These are phyloP conservation scores for Melipona bicolor DNA, from an alignment of 2,888 invertebrate species.

Conservation along the genomic window DNA sequence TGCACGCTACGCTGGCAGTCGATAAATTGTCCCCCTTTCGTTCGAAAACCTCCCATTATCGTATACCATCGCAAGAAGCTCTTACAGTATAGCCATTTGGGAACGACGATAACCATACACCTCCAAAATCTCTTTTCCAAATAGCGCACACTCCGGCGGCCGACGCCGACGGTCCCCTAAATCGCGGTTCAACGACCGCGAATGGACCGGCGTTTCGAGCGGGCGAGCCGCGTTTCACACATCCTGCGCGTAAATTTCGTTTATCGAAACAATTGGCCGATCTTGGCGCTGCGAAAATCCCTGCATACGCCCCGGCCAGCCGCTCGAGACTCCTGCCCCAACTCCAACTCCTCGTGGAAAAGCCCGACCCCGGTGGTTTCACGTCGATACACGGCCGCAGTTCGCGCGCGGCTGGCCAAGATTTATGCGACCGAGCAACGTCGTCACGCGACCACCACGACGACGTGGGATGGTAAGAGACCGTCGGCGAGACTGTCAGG, in stretches of 20 bases:
- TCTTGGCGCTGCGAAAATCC: slow-evolving; percentile 46
- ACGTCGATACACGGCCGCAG: slow-evolving; percentile 14
- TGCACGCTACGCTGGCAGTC: background rate
- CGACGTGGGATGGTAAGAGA: slow-evolving; percentile 38
- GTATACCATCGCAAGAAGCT: background rate
- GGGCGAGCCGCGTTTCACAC: slow-evolving; percentile 6
- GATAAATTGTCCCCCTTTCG: background rate
- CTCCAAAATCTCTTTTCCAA: background rate
- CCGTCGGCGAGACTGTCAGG: slow-evolving; percentile 18
- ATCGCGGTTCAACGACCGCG: slow-evolving; percentile 26
- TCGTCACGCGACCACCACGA: slow-evolving; percentile 62
- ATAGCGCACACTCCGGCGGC: background rate
- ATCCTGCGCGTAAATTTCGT: slow-evolving; percentile 55
- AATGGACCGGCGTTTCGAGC: background rate
- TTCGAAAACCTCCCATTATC: background rate
- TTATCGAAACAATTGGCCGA: slow-evolving; percentile 67
- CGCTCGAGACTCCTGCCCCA: slow-evolving; percentile 10
- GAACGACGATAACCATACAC: background rate
- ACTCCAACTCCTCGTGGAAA: slow-evolving; percentile 4
- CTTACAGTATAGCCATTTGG: background rate
- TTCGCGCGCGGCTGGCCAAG: slow-evolving; percentile 30
- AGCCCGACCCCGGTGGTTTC: slow-evolving; percentile 8
- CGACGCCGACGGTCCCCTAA: background rate
- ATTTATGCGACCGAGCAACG: slow-evolving; percentile 64
- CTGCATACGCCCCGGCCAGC: slow-evolving; percentile 24